Evolutionary conservation across 2,113 vertebrate species (phyloP).

Genomic region (Silurus glanis): DNA sequence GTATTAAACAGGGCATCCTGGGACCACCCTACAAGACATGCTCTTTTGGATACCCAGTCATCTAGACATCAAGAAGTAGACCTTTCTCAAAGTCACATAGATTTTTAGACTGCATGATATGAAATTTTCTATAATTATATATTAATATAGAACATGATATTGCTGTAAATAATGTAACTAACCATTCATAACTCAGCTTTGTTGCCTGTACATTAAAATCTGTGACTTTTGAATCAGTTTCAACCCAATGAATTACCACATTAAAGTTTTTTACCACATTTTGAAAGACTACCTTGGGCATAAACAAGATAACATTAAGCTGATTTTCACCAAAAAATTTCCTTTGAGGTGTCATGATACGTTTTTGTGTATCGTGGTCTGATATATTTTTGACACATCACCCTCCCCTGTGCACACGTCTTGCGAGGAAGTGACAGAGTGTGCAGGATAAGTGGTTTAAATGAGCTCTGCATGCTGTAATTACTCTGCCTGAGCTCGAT

Average conservation of each 20-base stretch:
- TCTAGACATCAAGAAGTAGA: too few species aligned
- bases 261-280: background rate
- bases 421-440: background rate
- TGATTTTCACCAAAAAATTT: background rate
- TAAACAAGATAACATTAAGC: background rate
- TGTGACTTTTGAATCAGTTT: background rate
- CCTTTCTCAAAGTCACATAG: too few species aligned
- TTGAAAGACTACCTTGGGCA: background rate
- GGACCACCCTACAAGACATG: too few species aligned
- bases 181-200: too few species aligned
- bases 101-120: too few species aligned
- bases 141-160: background rate
- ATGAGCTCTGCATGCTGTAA: constrained; percentile 91
- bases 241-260: background rate
- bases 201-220: too few species aligned
- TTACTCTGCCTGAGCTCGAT: constrained; percentile 90
- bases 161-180: background rate
- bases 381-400: constrained; percentile 6
- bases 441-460: constrained; percentile 39
- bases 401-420: background rate
- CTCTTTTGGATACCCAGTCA: too few species aligned
- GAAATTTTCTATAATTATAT: background rate
- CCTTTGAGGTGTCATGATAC: background rate
- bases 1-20: too few species aligned
- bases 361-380: background rate